Conservation (phyloP, 1,140 invertebrate species). For the Trialeurodes vaporariorum region DNA sequence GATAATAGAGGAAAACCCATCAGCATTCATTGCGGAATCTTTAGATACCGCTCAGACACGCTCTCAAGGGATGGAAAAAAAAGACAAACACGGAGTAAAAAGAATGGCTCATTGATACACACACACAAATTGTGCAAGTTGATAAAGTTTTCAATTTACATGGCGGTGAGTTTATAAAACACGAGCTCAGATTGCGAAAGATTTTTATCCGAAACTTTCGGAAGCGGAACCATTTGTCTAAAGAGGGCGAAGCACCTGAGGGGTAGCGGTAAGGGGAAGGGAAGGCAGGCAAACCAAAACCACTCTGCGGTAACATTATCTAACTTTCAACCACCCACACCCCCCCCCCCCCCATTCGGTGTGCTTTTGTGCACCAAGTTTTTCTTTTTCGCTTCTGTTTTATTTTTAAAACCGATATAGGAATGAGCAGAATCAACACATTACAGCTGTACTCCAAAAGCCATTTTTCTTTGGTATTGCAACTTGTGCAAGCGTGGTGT, state of each 20-base stretch:
- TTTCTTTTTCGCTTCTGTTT: not conserved
- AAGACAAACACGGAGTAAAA: no score
- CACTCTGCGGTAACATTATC: not conserved
- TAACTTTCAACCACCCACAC: not conserved
- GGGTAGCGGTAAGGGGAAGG: no score
- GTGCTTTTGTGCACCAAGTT: no score
- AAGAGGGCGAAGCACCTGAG: no score
- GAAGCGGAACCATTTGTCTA: not conserved
- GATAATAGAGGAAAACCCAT: no score
- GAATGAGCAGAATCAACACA: not conserved
- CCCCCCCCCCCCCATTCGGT: no score
- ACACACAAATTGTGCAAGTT: not conserved
- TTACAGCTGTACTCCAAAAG: not conserved
- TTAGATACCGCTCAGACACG: no score
- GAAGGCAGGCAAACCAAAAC: no score
- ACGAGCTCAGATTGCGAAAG: not conserved
- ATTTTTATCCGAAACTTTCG: constrained; percentile 1
- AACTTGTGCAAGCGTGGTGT: no score
- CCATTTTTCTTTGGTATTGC: not conserved
- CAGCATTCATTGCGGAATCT: no score
- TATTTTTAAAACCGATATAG: not conserved
- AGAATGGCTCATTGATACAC: not conserved
- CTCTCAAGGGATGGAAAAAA: no score
- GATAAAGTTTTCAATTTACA: not conserved
- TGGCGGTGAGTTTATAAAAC: not conserved